Evolutionary conservation across 2,888 invertebrate genomes (phyloP), one percentile per base, ranked within the genome.

Genomic region (Apantesis nais): DNA sequence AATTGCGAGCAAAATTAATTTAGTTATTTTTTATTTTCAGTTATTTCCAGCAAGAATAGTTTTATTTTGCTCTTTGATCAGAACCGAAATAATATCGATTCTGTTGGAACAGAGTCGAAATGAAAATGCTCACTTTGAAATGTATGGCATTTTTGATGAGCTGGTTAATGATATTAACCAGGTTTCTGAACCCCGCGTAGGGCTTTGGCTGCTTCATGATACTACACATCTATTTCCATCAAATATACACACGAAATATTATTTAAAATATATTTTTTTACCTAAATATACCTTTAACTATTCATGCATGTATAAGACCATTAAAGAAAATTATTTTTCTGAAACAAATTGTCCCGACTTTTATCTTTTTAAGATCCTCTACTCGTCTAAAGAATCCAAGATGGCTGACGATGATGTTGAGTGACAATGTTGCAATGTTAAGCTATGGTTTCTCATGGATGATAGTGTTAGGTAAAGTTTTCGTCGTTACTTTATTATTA

Each of bases 401-500:
- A 67, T 67, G 61, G 39, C 44, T 34, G 39, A 73, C 68, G 68
- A 72, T 25, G 52, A n/a, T n/a, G 83, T 82, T 55, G 12, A 55
- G 14, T 55, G 55, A 84, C 72, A 69, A 76, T 69, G 72, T 68
- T 75, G 63, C 68, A 74, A 72, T 67, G 76, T 72, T 41, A 74
- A 76, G 74, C 76, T 84, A 88, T 79, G 85, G 84, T 77, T 82
- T 78, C 68, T 83, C 82, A 81, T 85, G 86, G 69, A 81, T 84
- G 71, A 83, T 86, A 71, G 83, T 80, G 83, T 84, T 89, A 75
- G 86, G 84, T 78, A 88, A 77, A 55, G 90, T 85, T 84, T 86
- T 90, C 39, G 89, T 89, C 68, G 90, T 90, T 79, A 92, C 86
- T 89, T 93, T 94, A 85, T 95, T 95, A 86, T 95, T 95, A 74